phyloP scores from a whole-genome alignment of 1,140 invertebrate species.

The Adelges cooleyi region DNA sequence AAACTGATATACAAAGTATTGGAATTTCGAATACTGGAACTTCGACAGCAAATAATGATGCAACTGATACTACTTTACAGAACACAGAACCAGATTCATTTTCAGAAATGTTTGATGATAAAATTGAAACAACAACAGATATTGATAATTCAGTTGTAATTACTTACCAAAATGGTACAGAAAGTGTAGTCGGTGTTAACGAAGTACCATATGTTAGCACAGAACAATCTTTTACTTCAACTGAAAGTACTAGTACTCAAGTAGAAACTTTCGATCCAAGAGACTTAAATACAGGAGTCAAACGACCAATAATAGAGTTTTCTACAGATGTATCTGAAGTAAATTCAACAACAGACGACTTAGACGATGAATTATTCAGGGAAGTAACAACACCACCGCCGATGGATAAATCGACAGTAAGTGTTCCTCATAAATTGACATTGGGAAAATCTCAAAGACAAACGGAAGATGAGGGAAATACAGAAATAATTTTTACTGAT shows the following conservation, averaged over 20 bases:
- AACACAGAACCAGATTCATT: not conserved
- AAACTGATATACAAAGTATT: slow-evolving; percentile 2
- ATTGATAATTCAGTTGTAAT: slow-evolving; percentile 17
- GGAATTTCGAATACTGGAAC: no score
- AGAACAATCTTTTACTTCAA: not conserved
- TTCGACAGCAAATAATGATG: not conserved
- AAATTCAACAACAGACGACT: not conserved
- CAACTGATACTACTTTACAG: not conserved
- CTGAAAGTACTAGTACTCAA: not conserved
- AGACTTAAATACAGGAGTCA: not conserved
- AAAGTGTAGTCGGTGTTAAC: not conserved
- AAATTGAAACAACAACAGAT: slow-evolving; percentile 4
- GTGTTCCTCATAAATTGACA: not conserved
- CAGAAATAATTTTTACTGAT: slow-evolving; percentile 9
- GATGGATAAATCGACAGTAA: not conserved
- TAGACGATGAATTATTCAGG: not conserved
- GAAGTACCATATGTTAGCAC: not conserved
- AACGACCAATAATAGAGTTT: not conserved
- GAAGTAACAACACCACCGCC: not conserved
- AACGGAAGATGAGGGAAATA: not conserved
- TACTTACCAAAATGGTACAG: slow-evolving; percentile 14
- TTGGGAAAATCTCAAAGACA: not conserved
- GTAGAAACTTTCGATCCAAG: slow-evolving; percentile 15
- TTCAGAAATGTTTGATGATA: slow-evolving; percentile 9
- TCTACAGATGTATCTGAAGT: not conserved